Conservation (phyloP, 1,140 invertebrate genomes). For the Rhysida immarginata region DNA sequence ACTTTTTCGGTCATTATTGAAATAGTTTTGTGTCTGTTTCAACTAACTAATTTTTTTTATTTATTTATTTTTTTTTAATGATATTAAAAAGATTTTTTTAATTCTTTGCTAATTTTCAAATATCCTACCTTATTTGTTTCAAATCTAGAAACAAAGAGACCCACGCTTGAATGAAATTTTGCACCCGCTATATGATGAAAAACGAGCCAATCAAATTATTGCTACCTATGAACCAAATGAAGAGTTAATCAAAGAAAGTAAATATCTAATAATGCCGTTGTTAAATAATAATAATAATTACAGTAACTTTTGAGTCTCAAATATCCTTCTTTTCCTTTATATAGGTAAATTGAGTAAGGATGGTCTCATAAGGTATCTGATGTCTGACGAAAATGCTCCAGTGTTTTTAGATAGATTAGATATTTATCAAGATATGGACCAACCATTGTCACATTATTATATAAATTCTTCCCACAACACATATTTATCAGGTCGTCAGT, state of each 20-base stretch:
- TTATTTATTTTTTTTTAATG: no score
- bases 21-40: no score
- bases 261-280: constrained; percentile 28
- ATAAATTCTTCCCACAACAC: constrained; percentile 99
- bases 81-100: no score
- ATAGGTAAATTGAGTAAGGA: constrained; percentile 69
- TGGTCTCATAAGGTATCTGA: constrained; percentile 89
- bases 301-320: not conserved
- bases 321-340: constrained; percentile 3
- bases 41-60: no score
- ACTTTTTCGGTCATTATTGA: no score
- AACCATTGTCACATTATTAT: constrained; percentile 93
- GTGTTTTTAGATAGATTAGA: constrained; percentile 94
- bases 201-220: constrained; percentile 83
- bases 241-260: constrained; percentile 58
- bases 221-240: constrained; percentile 81
- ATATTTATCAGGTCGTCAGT: constrained; percentile 88
- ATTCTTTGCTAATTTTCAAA: no score
- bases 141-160: constrained; percentile 73
- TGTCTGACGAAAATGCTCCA: constrained; percentile 98
- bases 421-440: constrained; percentile 97
- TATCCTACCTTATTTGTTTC: no score
- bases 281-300: not conserved
- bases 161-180: constrained; percentile 97
- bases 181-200: constrained; percentile 92